phyloP scores from a whole-genome alignment of 2,888 invertebrate species.

The Hylaea fasciaria region DNA sequence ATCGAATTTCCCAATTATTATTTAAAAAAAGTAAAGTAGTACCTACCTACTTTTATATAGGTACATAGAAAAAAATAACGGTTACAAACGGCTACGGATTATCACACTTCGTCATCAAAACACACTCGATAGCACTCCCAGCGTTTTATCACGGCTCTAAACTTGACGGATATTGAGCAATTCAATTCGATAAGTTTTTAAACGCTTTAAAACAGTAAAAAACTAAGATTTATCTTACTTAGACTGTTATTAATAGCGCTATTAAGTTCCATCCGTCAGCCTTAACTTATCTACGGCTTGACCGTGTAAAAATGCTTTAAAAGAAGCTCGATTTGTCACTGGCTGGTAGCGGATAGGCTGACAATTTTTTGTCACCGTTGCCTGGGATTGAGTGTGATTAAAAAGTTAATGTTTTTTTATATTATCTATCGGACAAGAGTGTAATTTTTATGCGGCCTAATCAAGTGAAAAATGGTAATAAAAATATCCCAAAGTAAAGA shows the following conservation, averaged over 20 bases:
- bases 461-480: neutral
- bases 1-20: no score
- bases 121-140: slow-evolving; percentile 17
- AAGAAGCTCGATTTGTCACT: slow-evolving; percentile 61
- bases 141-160: slow-evolving; percentile 16
- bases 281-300: slow-evolving; percentile 56
- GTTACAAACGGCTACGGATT: neutral
- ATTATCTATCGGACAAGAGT: neutral
- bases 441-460: slow-evolving; percentile 2
- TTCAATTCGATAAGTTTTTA: slow-evolving; percentile 36
- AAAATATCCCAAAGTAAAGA: neutral
- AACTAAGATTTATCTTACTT: slow-evolving; percentile 52
- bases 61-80: no score
- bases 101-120: slow-evolving; percentile 12
- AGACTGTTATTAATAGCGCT: slow-evolving; percentile 64
- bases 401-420: slow-evolving; percentile 58
- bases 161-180: slow-evolving; percentile 34
- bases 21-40: no score
- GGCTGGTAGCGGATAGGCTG: slow-evolving; percentile 46
- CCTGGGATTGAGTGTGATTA: slow-evolving; percentile 52
- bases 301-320: slow-evolving; percentile 57
- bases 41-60: no score
- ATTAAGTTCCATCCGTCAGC: slow-evolving; percentile 65
- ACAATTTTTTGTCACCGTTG: slow-evolving; percentile 53
- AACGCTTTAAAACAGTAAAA: slow-evolving; percentile 38